Percentiles rank a stretch among this genome's conserved stretches.
Conservation (phyloP, 2,797 vertebrate species). For the Toxotes lorentzi region DNA sequence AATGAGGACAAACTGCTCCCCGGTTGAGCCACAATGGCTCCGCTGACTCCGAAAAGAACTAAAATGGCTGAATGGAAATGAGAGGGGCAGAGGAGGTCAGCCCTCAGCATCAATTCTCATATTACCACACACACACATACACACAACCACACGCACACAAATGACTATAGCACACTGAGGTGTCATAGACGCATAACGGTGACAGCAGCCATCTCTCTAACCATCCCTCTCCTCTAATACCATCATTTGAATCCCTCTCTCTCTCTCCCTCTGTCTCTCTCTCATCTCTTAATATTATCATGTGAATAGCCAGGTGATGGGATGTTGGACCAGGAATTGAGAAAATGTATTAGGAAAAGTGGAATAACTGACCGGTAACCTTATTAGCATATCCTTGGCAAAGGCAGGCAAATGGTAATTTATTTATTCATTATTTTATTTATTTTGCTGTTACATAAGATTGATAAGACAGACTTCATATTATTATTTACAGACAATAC, state of each 20-base stretch:
- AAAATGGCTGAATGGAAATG: constrained; percentile 88
- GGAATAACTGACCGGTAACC: constrained; percentile 76
- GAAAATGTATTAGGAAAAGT: constrained; percentile 82
- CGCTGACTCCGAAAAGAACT: constrained; percentile 82
- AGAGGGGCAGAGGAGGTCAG: constrained; percentile 84
- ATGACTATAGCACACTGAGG: constrained; percentile 88
- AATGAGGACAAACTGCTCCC: constrained; percentile 96
- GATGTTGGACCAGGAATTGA: constrained; percentile 75
- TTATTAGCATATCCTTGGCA: constrained; percentile 67
- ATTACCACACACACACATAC: constrained; percentile 79
- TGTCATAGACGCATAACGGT: constrained; percentile 82
- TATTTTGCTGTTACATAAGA: constrained; percentile 33
- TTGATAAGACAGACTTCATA: constrained; percentile 52
- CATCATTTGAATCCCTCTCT: constrained; percentile 81
- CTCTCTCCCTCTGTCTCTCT: constrained; percentile 34
- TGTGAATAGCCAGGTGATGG: constrained; percentile 82
- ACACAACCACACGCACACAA: constrained; percentile 66
- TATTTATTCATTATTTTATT: constrained; percentile 59
- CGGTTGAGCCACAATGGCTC: constrained; percentile 87
- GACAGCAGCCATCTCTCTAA: constrained; percentile 79
- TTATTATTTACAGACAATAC: constrained; percentile 27
- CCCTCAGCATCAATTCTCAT: constrained; percentile 89
- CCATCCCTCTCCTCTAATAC: constrained; percentile 80
- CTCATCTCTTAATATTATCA: constrained; percentile 79
- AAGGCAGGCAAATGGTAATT: constrained; percentile 60